Evolutionary conservation across 2,113 vertebrate genomes (phyloP).

Genomic region (Pseudorhombus dupliciocellatus): DNA sequence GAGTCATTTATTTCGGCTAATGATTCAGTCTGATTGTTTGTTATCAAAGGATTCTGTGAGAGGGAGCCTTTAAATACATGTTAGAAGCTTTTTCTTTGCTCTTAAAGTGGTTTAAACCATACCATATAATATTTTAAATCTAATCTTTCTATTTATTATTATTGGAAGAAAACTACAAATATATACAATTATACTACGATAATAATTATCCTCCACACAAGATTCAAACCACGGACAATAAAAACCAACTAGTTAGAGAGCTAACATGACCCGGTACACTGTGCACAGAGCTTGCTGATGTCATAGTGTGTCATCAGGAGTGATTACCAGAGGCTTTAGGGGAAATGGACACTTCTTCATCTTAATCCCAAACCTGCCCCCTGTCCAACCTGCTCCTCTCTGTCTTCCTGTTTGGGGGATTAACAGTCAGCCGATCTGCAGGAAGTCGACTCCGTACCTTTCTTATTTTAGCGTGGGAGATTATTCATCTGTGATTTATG

Average conservation of each 20-base stretch:
- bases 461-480: constrained; percentile 9
- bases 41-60: too few relatives aligned
- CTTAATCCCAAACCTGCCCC: constrained; percentile 16
- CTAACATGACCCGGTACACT: neutral
- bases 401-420: constrained; percentile 28
- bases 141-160: too few relatives aligned
- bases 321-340: constrained; percentile 13
- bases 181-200: too few relatives aligned
- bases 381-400: neutral
- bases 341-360: constrained; percentile 24
- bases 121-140: too few relatives aligned
- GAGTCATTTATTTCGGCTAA: neutral
- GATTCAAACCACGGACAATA: too few relatives aligned
- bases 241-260: too few relatives aligned
- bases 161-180: too few relatives aligned
- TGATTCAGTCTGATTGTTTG: too few relatives aligned
- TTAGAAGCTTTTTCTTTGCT: neutral
- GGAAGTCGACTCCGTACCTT: constrained; percentile 8
- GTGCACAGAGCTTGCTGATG: constrained; percentile 1
- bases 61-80: too few relatives aligned
- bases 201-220: too few relatives aligned
- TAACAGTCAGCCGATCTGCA: constrained; percentile 24
- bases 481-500: constrained; percentile 36
- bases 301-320: constrained; percentile 10
- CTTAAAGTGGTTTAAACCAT: neutral